Evolutionary conservation across 2,797 vertebrate genomes (phyloP).

Genomic region (Mus minutoides): DNA sequence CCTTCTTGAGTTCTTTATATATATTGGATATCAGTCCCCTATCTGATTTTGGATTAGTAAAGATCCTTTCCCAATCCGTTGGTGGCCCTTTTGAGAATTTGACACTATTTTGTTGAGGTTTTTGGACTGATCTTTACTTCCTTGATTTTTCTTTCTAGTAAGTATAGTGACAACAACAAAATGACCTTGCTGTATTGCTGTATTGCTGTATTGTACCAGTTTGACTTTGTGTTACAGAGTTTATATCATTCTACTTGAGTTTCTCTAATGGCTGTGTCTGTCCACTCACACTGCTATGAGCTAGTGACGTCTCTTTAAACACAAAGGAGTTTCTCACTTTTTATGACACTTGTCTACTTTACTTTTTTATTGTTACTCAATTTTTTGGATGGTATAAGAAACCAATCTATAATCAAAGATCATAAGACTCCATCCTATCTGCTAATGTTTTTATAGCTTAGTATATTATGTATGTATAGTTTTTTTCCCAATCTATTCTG

Average conservation of each 20-base stretch:
- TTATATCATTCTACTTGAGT: background rate
- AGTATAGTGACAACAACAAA: background rate
- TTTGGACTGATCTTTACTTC: background rate
- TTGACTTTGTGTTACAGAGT: background rate
- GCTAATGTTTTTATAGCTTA: background rate
- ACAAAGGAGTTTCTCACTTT: constrained; percentile 24
- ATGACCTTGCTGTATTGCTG: background rate
- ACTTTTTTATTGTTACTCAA: background rate
- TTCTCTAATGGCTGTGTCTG: background rate
- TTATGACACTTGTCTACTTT: background rate
- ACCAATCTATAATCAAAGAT: background rate
- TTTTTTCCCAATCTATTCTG: background rate
- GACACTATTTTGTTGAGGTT: background rate
- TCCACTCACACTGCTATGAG: background rate
- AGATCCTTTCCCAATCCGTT: too few species aligned
- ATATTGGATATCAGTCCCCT: too few species aligned
- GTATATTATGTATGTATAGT: background rate
- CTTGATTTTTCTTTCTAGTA: background rate
- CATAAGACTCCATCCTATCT: background rate
- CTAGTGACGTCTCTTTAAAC: background rate
- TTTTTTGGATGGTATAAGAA: background rate
- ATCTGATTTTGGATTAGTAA: too few species aligned
- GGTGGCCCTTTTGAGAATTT: too few species aligned
- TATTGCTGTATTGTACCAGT: background rate
- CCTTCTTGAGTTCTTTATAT: too few species aligned